Percentiles rank a stretch among this genome's conserved stretches.
These are phyloP conservation scores for Poeciliopsis occidentalis DNA, from an alignment of 2,113 vertebrate species.

Conservation along the genomic window DNA sequence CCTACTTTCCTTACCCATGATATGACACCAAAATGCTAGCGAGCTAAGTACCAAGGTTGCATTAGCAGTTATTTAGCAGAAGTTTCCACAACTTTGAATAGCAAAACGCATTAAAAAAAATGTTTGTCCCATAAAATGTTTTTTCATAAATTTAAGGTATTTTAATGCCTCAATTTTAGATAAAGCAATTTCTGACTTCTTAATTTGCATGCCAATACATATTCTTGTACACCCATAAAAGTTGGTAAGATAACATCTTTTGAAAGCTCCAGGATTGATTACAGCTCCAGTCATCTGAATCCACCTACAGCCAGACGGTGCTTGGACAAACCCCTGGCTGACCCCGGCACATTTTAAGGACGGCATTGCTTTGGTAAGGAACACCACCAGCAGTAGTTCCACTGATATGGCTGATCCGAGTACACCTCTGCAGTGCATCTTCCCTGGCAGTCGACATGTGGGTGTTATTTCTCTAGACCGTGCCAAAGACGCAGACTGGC, in stretches of 20 bases:
- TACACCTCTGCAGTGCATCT: neutral
- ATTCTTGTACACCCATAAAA: conserved; percentile 40
- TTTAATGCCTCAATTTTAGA: too few species aligned
- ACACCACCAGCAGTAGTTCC: neutral
- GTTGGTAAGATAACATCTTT: conserved; percentile 26
- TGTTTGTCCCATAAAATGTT: too few species aligned
- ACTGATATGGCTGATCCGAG: neutral
- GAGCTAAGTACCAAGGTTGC: too few species aligned
- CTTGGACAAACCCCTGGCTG: neutral
- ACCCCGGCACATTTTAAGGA: neutral
- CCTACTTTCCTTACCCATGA: too few species aligned
- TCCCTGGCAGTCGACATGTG: conserved; percentile 31
- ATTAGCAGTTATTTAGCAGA: too few species aligned
- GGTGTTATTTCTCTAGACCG: conserved; percentile 53
- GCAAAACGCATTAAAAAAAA: too few species aligned
- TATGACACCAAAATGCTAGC: too few species aligned
- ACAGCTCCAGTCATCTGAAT: conserved; percentile 49
- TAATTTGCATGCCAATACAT: conserved; percentile 39
- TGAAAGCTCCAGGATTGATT: conserved; percentile 14
- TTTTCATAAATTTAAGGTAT: too few species aligned
- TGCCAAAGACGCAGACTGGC: conserved; percentile 61
- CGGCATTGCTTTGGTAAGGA: neutral
- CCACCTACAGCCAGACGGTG: conserved; percentile 3
- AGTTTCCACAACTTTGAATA: too few species aligned
- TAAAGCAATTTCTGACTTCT: too few species aligned